Evolutionary conservation across 2,888 invertebrate species (phyloP).

Genomic region (Poecilobothrus nobilitatus): DNA sequence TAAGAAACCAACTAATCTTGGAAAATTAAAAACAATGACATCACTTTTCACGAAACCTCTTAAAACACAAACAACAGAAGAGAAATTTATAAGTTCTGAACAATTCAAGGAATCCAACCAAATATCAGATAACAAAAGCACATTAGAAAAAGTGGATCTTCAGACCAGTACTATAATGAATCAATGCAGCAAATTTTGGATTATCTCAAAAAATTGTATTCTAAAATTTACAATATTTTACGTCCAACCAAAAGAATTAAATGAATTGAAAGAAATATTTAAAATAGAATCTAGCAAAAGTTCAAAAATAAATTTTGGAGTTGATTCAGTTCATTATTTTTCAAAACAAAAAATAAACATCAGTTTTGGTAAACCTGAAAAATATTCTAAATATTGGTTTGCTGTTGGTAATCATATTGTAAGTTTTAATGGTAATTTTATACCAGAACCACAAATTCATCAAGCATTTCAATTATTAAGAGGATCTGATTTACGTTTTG

Average conservation of each 20-base stretch:
- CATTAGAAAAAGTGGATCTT: too few species aligned
- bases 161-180: too few species aligned
- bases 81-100: neutral
- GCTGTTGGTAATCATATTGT: neutral
- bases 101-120: neutral
- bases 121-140: too few species aligned
- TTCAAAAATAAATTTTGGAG: neutral
- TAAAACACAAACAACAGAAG: neutral
- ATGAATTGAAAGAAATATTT: neutral
- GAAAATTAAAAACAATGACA: neutral
- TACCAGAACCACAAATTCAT: neutral
- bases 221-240: slow-evolving; percentile 1
- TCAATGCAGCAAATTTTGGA: slow-evolving; percentile 5
- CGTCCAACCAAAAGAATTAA: neutral
- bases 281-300: too few species aligned
- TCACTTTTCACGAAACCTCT: neutral
- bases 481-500: slow-evolving; percentile 1
- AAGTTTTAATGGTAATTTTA: neutral
- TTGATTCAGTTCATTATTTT: neutral
- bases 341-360: neutral
- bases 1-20: neutral
- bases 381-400: slow-evolving; percentile 9
- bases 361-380: neutral
- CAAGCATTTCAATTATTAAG: neutral
- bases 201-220: neutral